Conservation (phyloP, 2,888 invertebrate species). For the Lasioglossum villosulum region DNA sequence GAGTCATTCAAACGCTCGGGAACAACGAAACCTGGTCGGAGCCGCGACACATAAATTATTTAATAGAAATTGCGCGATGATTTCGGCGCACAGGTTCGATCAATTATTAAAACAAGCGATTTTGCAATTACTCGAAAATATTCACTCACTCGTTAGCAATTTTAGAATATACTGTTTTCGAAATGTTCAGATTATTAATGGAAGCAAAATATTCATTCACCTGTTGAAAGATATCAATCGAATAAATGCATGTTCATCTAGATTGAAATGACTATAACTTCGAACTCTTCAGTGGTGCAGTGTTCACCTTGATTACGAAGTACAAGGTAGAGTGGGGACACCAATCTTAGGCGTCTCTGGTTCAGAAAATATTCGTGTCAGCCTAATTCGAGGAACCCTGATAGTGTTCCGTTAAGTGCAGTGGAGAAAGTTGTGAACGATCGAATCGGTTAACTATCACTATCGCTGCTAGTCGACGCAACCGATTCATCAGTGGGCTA, state of each 20-base stretch:
- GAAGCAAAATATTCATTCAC: too few relatives aligned
- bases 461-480: constrained; percentile 37
- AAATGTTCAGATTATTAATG: too few relatives aligned
- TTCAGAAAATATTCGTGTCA: constrained; percentile 35
- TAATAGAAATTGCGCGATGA: too few relatives aligned
- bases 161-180: too few relatives aligned
- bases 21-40: neutral
- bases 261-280: neutral
- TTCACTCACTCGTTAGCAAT: too few relatives aligned
- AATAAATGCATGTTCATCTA: neutral
- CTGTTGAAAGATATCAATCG: too few relatives aligned
- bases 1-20: neutral
- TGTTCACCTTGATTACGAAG: neutral
- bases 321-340: too few relatives aligned
- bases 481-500: constrained; percentile 54
- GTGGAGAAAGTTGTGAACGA: constrained; percentile 46
- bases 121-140: too few relatives aligned
- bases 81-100: too few relatives aligned
- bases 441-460: constrained; percentile 49
- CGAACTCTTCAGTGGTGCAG: neutral
- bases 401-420: constrained; percentile 41
- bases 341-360: too few relatives aligned
- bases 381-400: neutral
- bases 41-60: neutral
- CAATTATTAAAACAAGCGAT: too few relatives aligned